Conservation (phyloP, 2,113 vertebrate genomes). For the Apus apus region DNA sequence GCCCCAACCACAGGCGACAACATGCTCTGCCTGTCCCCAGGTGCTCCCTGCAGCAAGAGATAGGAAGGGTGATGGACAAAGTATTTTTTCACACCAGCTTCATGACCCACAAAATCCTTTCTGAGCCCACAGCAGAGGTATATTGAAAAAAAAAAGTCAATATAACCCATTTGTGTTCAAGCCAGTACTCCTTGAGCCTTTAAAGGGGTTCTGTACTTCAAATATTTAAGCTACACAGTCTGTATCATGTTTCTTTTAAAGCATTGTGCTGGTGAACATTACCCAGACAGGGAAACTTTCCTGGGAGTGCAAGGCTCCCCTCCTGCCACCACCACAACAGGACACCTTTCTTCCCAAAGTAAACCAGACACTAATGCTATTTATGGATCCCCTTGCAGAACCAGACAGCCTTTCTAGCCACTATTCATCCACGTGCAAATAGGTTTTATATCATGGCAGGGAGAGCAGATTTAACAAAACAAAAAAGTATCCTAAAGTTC, state of each 20-base stretch:
- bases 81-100: neutral
- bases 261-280: neutral
- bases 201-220: neutral
- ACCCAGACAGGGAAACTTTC: neutral
- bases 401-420: conserved; percentile 22
- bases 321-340: neutral
- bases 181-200: neutral
- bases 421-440: conserved; percentile 31
- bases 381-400: conserved; percentile 36
- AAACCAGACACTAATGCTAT: conserved; percentile 42
- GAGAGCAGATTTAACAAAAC: neutral
- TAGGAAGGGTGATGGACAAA: neutral
- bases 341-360: conserved; percentile 38
- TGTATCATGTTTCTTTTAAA: neutral
- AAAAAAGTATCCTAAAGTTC: neutral
- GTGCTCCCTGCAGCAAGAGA: neutral
- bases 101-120: neutral
- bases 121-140: neutral
- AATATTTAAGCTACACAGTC: neutral
- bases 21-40: neutral
- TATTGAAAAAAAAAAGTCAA: neutral
- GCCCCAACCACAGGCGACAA: neutral
- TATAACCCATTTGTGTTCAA: neutral
- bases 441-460: neutral
- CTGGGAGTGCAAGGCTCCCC: neutral